phyloP scores from a whole-genome alignment of 2,797 vertebrate genomes.

The Discoglossus pictus region DNA sequence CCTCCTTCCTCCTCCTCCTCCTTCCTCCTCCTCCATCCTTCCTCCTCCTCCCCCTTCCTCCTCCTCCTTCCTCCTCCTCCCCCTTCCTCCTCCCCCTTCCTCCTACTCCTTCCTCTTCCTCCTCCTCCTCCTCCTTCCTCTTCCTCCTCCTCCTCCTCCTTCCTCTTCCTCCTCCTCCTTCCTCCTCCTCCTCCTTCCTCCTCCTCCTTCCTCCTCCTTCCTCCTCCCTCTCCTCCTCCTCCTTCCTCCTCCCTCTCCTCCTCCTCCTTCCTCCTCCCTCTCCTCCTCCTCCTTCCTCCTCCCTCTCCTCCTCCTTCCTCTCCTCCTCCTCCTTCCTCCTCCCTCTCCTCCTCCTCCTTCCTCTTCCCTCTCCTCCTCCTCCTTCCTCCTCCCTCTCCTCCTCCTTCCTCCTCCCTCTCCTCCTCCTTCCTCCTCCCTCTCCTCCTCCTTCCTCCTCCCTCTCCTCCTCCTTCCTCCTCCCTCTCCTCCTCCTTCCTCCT shows the following conservation, averaged over 20 bases:
- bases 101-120: background rate
- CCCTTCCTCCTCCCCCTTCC: background rate
- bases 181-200: too few relatives aligned
- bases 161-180: too few relatives aligned
- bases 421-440: background rate
- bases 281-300: background rate
- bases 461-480: too few relatives aligned
- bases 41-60: too few relatives aligned
- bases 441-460: too few relatives aligned
- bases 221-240: constrained; percentile 7
- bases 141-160: too few relatives aligned
- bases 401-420: background rate
- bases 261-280: background rate
- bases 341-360: background rate
- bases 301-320: background rate
- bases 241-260: constrained; percentile 20
- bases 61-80: background rate
- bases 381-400: background rate
- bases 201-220: constrained; percentile 3
- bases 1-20: too few relatives aligned
- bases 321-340: background rate
- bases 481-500: too few relatives aligned
- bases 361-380: background rate
- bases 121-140: background rate
- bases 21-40: too few relatives aligned